phyloP scores from a whole-genome alignment of 2,113 vertebrate species.

The Herpailurus yagouaroundi region DNA sequence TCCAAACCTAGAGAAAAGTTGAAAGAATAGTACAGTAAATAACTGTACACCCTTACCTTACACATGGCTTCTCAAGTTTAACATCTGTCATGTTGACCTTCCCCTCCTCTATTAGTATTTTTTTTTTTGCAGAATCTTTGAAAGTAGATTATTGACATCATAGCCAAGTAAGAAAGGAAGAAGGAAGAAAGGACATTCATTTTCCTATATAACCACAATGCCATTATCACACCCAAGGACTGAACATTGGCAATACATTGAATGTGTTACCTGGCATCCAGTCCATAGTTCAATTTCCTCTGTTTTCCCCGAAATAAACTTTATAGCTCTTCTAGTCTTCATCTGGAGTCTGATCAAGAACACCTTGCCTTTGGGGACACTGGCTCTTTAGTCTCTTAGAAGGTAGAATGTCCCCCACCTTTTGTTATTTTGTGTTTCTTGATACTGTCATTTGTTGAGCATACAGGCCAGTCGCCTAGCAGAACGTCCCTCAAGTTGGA shows the following conservation, averaged over 20 bases:
- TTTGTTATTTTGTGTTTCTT: background rate
- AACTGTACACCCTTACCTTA: background rate
- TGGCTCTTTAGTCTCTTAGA: background rate
- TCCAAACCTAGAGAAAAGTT: background rate
- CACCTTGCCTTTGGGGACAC: background rate
- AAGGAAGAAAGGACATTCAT: background rate
- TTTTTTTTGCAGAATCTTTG: background rate
- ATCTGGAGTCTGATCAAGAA: background rate
- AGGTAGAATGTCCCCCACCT: background rate
- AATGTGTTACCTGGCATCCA: background rate
- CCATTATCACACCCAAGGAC: background rate
- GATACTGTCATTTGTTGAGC: background rate
- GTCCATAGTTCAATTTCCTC: background rate
- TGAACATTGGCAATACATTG: background rate
- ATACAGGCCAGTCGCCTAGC: background rate
- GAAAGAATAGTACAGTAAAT: background rate
- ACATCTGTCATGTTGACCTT: background rate
- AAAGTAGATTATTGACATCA: background rate
- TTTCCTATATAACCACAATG: background rate
- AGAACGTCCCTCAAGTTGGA: background rate
- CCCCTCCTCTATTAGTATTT: no score
- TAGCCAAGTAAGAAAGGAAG: background rate
- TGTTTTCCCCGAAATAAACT: background rate
- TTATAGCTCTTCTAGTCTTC: background rate
- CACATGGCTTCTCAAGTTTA: background rate